These are phyloP conservation scores for Calcarius lapponicus DNA, from an alignment of 2,797 vertebrate genomes.

Conservation along the genomic window DNA sequence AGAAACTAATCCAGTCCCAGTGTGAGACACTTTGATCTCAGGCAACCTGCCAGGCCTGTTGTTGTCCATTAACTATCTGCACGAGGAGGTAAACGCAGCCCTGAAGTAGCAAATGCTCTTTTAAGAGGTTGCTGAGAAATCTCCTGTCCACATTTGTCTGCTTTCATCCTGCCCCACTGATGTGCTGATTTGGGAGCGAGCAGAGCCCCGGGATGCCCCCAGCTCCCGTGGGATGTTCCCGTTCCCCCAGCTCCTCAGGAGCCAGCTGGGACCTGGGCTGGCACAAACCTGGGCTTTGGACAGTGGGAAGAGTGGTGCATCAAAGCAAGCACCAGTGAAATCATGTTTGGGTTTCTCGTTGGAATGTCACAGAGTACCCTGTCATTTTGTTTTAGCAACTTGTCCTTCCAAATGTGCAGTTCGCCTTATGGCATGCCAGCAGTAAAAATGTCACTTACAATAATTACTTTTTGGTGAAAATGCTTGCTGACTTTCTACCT, in stretches of 20 bases:
- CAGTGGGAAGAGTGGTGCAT: slow-evolving; percentile 60
- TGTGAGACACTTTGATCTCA: neutral
- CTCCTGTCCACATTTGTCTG: neutral
- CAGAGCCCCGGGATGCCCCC: neutral
- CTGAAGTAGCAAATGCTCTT: slow-evolving; percentile 45
- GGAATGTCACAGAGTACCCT: slow-evolving; percentile 84
- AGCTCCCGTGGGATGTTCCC: neutral
- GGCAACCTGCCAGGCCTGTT: slow-evolving; percentile 34
- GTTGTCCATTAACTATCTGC: slow-evolving; percentile 43
- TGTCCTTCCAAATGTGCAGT: slow-evolving; percentile 80
- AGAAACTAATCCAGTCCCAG: neutral
- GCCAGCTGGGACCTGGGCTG: neutral
- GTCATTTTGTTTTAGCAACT: slow-evolving; percentile 85
- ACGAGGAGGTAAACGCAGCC: neutral
- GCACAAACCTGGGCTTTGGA: slow-evolving; percentile 48
- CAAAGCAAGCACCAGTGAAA: slow-evolving; percentile 72
- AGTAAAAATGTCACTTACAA: slow-evolving; percentile 92
- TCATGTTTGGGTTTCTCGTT: slow-evolving; percentile 81
- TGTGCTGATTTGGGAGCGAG: accelerated
- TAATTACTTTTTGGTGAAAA: slow-evolving; percentile 88
- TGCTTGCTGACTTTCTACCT: slow-evolving; percentile 89
- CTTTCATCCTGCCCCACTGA: neutral
- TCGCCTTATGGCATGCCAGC: slow-evolving; percentile 85
- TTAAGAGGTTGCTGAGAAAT: neutral
- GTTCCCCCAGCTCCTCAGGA: neutral